Percentiles rank a stretch among this genome's conserved stretches.
These are phyloP conservation scores for Cyclargus thomasi DNA, from an alignment of 1,140 invertebrate species.

Conservation along the genomic window DNA sequence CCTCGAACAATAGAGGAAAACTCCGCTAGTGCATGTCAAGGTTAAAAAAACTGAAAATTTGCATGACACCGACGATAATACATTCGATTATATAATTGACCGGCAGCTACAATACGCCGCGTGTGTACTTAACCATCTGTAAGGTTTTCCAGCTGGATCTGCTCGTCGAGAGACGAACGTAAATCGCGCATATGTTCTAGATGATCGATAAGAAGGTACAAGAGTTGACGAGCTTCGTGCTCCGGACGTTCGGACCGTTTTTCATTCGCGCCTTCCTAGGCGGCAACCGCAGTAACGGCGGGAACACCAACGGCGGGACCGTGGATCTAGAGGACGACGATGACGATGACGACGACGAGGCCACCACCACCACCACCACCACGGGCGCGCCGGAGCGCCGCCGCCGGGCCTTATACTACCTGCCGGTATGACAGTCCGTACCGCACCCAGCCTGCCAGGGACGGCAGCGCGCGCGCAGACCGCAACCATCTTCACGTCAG, in stretches of 20 bases:
- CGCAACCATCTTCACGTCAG: constrained; percentile 67
- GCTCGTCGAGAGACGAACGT: constrained; percentile 25
- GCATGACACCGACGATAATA: background rate
- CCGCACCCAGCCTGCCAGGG: constrained; percentile 63
- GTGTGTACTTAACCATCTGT: background rate
- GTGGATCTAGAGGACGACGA: constrained; percentile 66
- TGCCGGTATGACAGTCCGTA: constrained; percentile 68
- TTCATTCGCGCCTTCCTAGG: constrained; percentile 77
- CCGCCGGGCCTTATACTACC: constrained; percentile 49
- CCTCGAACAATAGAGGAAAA: background rate
- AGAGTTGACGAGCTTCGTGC: constrained; percentile 79
- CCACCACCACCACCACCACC: constrained; percentile 38
- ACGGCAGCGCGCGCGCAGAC: constrained; percentile 63
- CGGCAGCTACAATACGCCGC: background rate
- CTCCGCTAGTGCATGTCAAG: background rate
- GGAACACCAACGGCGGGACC: constrained; percentile 44
- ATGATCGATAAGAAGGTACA: constrained; percentile 86
- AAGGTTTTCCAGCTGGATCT: background rate
- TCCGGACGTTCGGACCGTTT: constrained; percentile 80
- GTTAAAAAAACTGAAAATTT: background rate
- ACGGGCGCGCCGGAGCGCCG: constrained; percentile 41
- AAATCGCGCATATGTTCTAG: constrained; percentile 77
- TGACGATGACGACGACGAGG: constrained; percentile 52
- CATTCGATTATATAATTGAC: background rate
- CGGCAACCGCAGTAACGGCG: constrained; percentile 60